A percentile compares a stretch with the other conserved stretches of the same genome.
Conservation (phyloP, 2,113 vertebrate species). For the Paradisaea rubra region DNA sequence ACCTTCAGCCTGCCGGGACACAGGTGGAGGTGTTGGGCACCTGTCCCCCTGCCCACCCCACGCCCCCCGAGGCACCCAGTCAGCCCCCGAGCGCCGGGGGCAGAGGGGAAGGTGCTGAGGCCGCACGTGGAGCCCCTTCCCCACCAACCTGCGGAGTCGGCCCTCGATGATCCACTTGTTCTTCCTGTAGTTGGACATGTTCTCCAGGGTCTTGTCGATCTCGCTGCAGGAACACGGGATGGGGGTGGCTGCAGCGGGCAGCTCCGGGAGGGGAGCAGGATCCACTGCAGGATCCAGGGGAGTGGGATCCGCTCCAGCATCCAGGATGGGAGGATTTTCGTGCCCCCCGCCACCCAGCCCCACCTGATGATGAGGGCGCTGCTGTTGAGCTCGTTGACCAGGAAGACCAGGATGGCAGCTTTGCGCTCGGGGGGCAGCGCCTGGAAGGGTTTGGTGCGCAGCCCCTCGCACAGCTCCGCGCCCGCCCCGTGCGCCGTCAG, state of each 20-base stretch:
- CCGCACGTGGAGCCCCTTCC: background rate
- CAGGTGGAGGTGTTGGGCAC: fast-evolving
- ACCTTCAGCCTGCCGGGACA: constrained; percentile 77
- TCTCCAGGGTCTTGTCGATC: constrained; percentile 93
- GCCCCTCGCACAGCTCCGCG: constrained; percentile 77
- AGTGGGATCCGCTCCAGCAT: fast-evolving
- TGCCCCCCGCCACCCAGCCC: background rate
- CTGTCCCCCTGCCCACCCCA: fast-evolving
- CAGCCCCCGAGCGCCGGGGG: fast-evolving
- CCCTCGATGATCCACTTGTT: constrained; percentile 97
- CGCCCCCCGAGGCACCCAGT: fast-evolving
- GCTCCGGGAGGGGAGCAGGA: background rate
- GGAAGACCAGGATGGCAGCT: constrained; percentile 84
- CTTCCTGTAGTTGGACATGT: constrained; percentile 86
- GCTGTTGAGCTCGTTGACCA: constrained; percentile 92
- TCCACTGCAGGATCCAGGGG: no score
- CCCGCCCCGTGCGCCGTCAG: constrained; percentile 84
- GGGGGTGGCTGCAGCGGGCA: fast-evolving
- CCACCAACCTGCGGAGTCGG: constrained; percentile 84
- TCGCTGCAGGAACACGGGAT: constrained; percentile 70
- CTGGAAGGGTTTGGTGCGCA: constrained; percentile 90
- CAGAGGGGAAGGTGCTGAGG: fast-evolving
- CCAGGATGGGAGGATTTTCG: fast-evolving
- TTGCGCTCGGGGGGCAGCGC: constrained; percentile 84
- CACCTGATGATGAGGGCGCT: constrained; percentile 86